Evolutionary conservation across 2,113 vertebrate genomes (phyloP).

Genomic region (Orcinus orca): DNA sequence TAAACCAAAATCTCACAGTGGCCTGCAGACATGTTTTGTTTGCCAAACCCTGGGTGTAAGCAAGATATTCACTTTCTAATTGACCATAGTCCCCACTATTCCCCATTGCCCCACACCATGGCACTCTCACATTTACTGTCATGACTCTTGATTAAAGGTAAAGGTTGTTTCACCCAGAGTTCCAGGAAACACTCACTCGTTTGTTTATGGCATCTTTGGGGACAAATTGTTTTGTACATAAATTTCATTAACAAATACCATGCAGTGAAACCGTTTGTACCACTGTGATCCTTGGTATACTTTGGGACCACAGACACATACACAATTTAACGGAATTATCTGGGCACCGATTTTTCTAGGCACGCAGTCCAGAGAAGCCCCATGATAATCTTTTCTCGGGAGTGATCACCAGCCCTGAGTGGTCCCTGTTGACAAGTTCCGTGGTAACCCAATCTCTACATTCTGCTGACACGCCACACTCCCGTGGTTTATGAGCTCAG

Average conservation of each 20-base stretch:
- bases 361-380: not conserved
- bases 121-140: not conserved
- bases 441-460: conserved; percentile 75
- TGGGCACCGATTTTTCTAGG: not conserved
- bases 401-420: conserved; percentile 66
- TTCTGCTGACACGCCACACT: conserved; percentile 82
- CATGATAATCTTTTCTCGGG: conserved; percentile 54
- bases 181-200: not conserved
- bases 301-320: not conserved
- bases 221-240: not conserved
- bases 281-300: not conserved
- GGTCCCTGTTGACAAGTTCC: conserved; percentile 64
- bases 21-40: not conserved
- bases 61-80: not conserved
- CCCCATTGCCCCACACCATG: not conserved
- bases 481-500: conserved; percentile 84
- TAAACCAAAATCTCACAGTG: not conserved
- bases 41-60: not conserved
- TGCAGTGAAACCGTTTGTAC: not conserved
- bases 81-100: not conserved
- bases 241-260: not conserved
- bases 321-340: not conserved
- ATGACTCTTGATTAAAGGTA: not conserved
- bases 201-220: not conserved
- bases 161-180: not conserved